phyloP scores from a whole-genome alignment of 2,888 invertebrate genomes.

The Xestia c-nigrum region DNA sequence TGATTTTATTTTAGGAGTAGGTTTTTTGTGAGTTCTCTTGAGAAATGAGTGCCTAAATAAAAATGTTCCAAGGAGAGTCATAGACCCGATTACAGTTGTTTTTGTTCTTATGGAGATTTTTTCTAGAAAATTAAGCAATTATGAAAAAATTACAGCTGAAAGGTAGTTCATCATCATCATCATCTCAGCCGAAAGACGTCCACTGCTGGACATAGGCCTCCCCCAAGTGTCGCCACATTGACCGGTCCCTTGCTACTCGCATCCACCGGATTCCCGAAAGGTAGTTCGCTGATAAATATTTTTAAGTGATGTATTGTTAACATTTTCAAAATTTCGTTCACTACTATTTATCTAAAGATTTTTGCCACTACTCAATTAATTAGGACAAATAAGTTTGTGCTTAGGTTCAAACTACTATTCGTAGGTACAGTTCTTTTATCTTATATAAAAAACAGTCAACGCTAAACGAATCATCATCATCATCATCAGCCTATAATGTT shows the following conservation, averaged over 20 bases:
- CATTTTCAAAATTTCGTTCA: background rate
- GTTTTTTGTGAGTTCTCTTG: conserved; percentile 9
- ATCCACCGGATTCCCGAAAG: too few species aligned
- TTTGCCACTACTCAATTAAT: background rate
- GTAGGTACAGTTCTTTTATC: background rate
- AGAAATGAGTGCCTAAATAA: background rate
- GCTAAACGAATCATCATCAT: background rate
- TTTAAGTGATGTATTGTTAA: background rate
- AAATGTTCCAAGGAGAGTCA: background rate
- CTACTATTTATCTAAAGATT: too few species aligned
- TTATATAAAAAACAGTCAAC: background rate
- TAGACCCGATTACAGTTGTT: background rate
- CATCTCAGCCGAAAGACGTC: too few species aligned
- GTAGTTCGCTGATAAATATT: background rate
- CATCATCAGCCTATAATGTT: too few species aligned
- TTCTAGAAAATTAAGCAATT: background rate
- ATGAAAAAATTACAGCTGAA: background rate
- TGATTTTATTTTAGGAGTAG: conserved; percentile 23
- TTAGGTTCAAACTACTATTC: background rate
- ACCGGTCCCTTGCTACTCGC: too few species aligned
- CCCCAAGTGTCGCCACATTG: too few species aligned
- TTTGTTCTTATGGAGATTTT: background rate
- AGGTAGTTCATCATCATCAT: too few species aligned
- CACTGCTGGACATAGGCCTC: too few species aligned
- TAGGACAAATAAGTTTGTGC: too few species aligned